phyloP scores from a whole-genome alignment of 2,888 invertebrate genomes.

The Elysia crispata region DNA sequence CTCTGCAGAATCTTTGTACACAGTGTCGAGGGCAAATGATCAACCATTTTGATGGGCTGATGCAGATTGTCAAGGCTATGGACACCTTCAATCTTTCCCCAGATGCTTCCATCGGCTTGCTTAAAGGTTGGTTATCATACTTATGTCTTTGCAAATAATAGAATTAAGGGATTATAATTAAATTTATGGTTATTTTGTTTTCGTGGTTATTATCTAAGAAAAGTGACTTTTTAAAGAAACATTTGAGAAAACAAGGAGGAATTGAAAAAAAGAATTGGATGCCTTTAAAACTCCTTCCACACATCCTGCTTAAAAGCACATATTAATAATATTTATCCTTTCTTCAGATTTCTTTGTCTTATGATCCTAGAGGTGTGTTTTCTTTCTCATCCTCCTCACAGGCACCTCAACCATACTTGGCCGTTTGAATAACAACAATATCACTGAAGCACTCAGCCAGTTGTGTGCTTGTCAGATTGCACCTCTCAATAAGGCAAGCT shows the following conservation, averaged over 20 bases:
- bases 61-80: slow-evolving; percentile 78
- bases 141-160: neutral
- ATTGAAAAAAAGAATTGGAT: too few relatives aligned
- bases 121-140: slow-evolving; percentile 66
- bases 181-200: too few relatives aligned
- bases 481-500: slow-evolving; percentile 80
- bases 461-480: slow-evolving; percentile 87
- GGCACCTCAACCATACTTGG: slow-evolving; percentile 83
- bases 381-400: slow-evolving; percentile 60
- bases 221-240: too few relatives aligned
- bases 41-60: slow-evolving; percentile 85
- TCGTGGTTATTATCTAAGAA: too few relatives aligned
- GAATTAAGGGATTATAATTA: too few relatives aligned
- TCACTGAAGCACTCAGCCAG: slow-evolving; percentile 84
- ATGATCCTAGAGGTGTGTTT: neutral
- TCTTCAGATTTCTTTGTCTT: too few relatives aligned
- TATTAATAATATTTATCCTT: slow-evolving; percentile 10
- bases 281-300: too few relatives aligned
- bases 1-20: slow-evolving; percentile 90
- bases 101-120: slow-evolving; percentile 73
- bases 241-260: too few relatives aligned
- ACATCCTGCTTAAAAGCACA: neutral
- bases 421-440: slow-evolving; percentile 76
- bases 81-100: slow-evolving; percentile 74
- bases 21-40: slow-evolving; percentile 89